Evolutionary conservation across 2,113 vertebrate species (phyloP), one percentile per base, ranked within the genome.

Genomic region (Oreochromis spilurus): DNA sequence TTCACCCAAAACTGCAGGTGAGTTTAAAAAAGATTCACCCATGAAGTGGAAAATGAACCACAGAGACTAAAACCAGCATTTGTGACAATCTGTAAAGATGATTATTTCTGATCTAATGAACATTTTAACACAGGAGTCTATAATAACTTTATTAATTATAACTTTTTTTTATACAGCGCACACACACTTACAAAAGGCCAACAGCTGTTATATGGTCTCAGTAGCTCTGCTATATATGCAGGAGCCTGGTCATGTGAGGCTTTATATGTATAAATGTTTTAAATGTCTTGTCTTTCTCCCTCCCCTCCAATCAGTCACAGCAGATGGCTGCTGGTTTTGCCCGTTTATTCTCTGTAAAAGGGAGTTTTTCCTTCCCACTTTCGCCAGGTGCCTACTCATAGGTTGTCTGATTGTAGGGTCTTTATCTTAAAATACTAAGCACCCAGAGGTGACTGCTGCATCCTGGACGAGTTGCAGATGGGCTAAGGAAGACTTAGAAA

Each of bases 301-400:
- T 65, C 34, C n/a, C 34, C 60, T 19, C 60, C 19, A 65, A 13
- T n/a, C 60, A 65, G 60, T 65, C 0, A 65, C 19, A n/a, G 60
- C 10, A 65, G 60, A 0, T 38, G 19, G 10, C 34, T 0, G 60
- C 17, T 36, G 16, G 10, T 65, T 65, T 65, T 65, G 6, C 60
- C 34, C 1, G 0, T 65, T 65, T 38, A 19, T 65, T 38, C 19
- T 12, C 36, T 70, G n/a, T 43, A 70, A 38, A 65, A 3, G 60
- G 6, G 60, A 38, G 31, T n/a, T 38, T 65, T 65, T 38, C 31
- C 60, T 65, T 65, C 4, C 60, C 2, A 65, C 60, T 2, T 4
- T 65, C 12, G 34, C 19, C 60, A 65, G 2, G 60, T 65, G 60
- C 34, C 34, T 38, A 65, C 60, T 3, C 34, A 62, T 62, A 65